Percentiles rank a stretch among this genome's conserved stretches.
These are phyloP conservation scores for Parauchenoglanis punctatus DNA, from an alignment of 2,797 vertebrate species.

Conservation along the genomic window DNA sequence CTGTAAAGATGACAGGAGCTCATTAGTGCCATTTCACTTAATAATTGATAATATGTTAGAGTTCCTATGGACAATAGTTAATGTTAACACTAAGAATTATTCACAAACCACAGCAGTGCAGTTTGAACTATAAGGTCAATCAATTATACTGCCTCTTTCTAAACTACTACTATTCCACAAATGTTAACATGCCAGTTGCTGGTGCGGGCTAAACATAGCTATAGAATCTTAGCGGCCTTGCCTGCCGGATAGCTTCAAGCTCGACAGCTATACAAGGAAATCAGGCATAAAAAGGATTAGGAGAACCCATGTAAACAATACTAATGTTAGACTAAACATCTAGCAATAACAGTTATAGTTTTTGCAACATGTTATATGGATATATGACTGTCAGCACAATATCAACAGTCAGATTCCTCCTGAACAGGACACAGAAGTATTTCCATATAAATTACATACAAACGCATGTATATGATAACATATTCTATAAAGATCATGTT, in stretches of 20 bases:
- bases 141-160: neutral
- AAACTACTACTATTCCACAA: neutral
- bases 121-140: neutral
- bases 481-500: neutral
- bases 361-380: neutral
- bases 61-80: neutral
- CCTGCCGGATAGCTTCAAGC: neutral
- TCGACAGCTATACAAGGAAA: neutral
- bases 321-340: neutral
- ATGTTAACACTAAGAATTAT: neutral
- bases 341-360: neutral
- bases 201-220: neutral
- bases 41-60: neutral
- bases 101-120: neutral
- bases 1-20: neutral
- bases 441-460: neutral
- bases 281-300: neutral
- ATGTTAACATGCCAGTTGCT: neutral
- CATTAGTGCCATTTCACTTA: neutral
- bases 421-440: neutral
- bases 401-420: neutral
- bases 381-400: neutral
- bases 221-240: too few species aligned
- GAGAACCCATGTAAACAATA: neutral
- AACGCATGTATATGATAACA: neutral